Conservation (phyloP, 2,888 invertebrate genomes). For the Apoda limacodes region DNA sequence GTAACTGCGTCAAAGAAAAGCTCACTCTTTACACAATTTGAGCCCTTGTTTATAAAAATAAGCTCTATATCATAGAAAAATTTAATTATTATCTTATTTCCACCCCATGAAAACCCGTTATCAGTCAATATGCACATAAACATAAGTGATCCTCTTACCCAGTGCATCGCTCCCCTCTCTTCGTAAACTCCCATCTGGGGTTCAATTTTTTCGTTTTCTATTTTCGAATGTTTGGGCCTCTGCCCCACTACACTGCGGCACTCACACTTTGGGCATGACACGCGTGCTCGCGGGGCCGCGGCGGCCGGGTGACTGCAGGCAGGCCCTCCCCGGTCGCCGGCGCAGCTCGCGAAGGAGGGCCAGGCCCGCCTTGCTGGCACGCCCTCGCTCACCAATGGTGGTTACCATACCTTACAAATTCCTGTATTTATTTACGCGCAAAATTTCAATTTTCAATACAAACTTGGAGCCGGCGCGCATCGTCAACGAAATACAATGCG, state of each 20-base stretch:
- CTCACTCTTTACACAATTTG: no score
- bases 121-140: no score
- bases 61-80: no score
- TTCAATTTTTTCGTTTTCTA: conserved; percentile 65
- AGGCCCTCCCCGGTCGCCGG: conserved; percentile 8
- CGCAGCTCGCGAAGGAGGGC: conserved; percentile 17
- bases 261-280: conserved; percentile 48
- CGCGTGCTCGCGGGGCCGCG: conserved; percentile 49
- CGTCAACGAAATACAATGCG: no score
- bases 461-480: no score
- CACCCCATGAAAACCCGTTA: no score
- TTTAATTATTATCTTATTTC: no score
- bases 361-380: conserved; percentile 29
- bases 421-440: not conserved
- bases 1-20: no score
- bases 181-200: conserved; percentile 94
- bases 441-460: no score
- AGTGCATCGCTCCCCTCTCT: conserved; percentile 91
- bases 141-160: no score
- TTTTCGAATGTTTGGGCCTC: conserved; percentile 62
- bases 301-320: conserved; percentile 51
- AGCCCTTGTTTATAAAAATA: no score
- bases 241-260: conserved; percentile 62
- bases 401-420: conserved; percentile 3
- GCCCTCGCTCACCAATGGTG: conserved; percentile 31